A percentile compares a stretch with the other conserved stretches of the same genome.
These are phyloP conservation scores for Hemibates koningsi DNA, from an alignment of 2,113 vertebrate species.

Conservation along the genomic window DNA sequence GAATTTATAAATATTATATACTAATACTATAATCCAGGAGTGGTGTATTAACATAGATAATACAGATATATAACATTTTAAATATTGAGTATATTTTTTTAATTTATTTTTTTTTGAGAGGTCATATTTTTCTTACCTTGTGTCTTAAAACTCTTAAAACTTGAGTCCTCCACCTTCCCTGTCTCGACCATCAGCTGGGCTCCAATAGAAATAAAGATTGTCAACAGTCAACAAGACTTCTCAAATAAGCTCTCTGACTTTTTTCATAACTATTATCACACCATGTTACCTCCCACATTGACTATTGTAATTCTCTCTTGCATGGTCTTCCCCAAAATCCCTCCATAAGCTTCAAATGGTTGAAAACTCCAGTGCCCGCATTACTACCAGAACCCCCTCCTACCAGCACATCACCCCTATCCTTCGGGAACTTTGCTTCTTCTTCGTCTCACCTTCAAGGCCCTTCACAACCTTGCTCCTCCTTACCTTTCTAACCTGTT, in stretches of 20 bases:
- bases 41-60: not conserved
- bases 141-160: not conserved
- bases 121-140: not conserved
- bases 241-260: not conserved
- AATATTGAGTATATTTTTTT: not conserved
- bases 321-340: not conserved
- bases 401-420: not conserved
- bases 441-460: not conserved
- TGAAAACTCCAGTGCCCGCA: not conserved
- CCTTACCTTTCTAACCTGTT: not conserved
- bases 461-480: not conserved
- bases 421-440: not conserved
- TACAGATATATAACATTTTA: not conserved
- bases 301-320: not conserved
- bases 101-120: rapidly evolving
- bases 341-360: not conserved
- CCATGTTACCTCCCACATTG: not conserved
- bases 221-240: not conserved
- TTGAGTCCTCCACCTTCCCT: not conserved
- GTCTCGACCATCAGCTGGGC: not conserved
- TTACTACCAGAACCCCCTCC: not conserved
- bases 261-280: not conserved
- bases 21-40: not conserved
- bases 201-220: not conserved
- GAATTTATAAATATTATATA: not conserved